Conservation (phyloP, 2,797 vertebrate genomes). For the Lophius americanus region DNA sequence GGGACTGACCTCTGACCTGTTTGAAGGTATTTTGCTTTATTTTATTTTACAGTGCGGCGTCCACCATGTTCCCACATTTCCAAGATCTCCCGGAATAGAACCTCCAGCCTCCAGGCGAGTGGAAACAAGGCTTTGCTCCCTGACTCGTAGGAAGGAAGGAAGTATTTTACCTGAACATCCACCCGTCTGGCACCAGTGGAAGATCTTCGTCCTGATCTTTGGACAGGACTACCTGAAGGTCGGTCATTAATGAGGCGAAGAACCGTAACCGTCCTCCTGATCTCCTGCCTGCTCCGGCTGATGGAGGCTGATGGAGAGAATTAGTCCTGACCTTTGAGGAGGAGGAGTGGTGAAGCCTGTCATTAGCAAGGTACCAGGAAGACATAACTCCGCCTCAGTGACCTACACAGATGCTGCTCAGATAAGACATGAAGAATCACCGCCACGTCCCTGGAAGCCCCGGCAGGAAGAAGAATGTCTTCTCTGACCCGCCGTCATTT, state of each 20-base stretch:
- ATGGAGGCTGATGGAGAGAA: constrained; percentile 54
- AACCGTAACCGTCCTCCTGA: constrained; percentile 1
- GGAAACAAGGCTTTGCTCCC: no score
- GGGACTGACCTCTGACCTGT: no score
- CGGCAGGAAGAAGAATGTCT: constrained; percentile 17
- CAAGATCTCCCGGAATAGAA: no score
- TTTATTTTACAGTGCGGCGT: no score
- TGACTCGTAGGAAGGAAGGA: no score
- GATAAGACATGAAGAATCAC: constrained; percentile 70
- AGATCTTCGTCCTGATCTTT: constrained; percentile 44
- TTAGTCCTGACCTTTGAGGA: constrained; percentile 71
- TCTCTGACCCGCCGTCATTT: constrained; percentile 26
- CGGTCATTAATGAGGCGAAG: constrained; percentile 34
- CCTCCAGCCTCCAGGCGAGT: no score
- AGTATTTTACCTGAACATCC: constrained; percentile 4
- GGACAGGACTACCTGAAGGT: constrained; percentile 21
- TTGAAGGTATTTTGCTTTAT: no score
- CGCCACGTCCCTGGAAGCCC: constrained; percentile 33
- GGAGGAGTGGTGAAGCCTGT: constrained; percentile 57
- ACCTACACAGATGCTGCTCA: constrained; percentile 58
- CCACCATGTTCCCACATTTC: no score
- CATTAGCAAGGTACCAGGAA: constrained; percentile 69
- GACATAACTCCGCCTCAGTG: constrained; percentile 55
- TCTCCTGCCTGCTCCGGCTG: constrained; percentile 47
- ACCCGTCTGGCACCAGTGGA: constrained; percentile 12